A percentile compares a stretch with the other conserved stretches of the same genome.
phyloP scores from a whole-genome alignment of 2,888 invertebrate species.

The Ptycholaimellus sp. region DNA sequence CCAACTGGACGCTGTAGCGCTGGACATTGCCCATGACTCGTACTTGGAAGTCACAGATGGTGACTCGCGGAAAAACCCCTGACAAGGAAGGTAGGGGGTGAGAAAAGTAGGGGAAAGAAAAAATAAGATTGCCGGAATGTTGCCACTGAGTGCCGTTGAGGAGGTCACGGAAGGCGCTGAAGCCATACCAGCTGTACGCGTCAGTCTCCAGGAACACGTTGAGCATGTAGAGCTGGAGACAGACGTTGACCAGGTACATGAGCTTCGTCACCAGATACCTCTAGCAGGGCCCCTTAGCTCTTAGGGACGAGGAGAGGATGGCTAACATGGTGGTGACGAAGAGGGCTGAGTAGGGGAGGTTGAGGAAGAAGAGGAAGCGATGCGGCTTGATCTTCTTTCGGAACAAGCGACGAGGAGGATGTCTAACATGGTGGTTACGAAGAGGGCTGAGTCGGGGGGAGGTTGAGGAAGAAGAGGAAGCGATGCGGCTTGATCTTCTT shows the following conservation, averaged over 20 bases:
- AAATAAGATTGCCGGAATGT: no score
- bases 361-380: slow-evolving; percentile 17
- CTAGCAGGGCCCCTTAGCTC: no score
- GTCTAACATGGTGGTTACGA: no score
- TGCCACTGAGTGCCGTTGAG: slow-evolving; percentile 22
- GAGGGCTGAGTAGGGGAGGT: slow-evolving; percentile 23
- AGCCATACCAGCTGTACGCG: slow-evolving; percentile 18
- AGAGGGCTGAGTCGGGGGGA: no score
- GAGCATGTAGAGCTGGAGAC: slow-evolving; percentile 19
- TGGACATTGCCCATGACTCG: slow-evolving; percentile 25
- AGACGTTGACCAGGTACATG: slow-evolving; percentile 21
- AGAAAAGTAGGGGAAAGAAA: no score
- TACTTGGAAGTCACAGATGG: slow-evolving; percentile 20
- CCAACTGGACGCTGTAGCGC: slow-evolving; percentile 15
- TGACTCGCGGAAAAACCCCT: slow-evolving; percentile 20
- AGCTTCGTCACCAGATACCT: slow-evolving; percentile 21
- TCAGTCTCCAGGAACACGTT: slow-evolving; percentile 21
- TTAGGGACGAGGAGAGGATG: no score
- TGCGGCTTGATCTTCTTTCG: no score
- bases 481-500: no score
- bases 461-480: no score
- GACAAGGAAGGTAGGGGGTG: no score
- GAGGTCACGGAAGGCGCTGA: slow-evolving; percentile 19
- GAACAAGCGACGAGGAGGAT: no score
- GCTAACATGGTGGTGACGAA: slow-evolving; percentile 22